These are phyloP conservation scores for Myotis yumanensis DNA, from an alignment of 2,113 vertebrate species.

Conservation along the genomic window DNA sequence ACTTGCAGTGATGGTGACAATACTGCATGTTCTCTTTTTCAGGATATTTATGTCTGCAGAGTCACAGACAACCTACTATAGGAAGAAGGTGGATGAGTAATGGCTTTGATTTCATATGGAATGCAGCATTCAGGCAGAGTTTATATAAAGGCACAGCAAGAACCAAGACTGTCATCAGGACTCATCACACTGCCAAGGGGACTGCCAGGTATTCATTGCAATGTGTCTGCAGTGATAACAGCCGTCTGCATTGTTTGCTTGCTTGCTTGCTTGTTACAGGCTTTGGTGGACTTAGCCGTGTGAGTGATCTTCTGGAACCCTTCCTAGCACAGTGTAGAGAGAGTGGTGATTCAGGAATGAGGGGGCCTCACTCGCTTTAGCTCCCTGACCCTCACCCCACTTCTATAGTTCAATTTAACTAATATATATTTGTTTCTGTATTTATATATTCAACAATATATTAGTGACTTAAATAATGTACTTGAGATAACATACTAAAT, in stretches of 20 bases:
- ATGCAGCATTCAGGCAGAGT: neutral
- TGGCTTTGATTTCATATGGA: neutral
- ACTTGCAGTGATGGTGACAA: neutral
- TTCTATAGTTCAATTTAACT: neutral
- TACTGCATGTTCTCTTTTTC: neutral
- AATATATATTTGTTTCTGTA: neutral
- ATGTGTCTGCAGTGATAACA: neutral
- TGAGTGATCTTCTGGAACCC: neutral
- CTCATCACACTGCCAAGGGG: neutral
- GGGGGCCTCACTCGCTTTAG: neutral
- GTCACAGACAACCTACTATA: neutral
- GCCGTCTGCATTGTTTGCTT: neutral
- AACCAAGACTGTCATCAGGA: neutral
- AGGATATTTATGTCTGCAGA: neutral
- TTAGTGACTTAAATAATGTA: neutral
- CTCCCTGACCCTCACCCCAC: accelerated
- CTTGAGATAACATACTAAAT: neutral
- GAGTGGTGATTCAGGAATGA: neutral
- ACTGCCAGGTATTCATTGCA: neutral
- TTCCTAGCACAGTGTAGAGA: neutral
- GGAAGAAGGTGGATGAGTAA: neutral
- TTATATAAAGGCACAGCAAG: neutral
- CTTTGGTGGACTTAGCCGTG: neutral
- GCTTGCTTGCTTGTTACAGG: neutral
- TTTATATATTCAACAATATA: neutral